Conservation (phyloP, 2,113 vertebrate genomes). For the Coracopsis vasa region DNA sequence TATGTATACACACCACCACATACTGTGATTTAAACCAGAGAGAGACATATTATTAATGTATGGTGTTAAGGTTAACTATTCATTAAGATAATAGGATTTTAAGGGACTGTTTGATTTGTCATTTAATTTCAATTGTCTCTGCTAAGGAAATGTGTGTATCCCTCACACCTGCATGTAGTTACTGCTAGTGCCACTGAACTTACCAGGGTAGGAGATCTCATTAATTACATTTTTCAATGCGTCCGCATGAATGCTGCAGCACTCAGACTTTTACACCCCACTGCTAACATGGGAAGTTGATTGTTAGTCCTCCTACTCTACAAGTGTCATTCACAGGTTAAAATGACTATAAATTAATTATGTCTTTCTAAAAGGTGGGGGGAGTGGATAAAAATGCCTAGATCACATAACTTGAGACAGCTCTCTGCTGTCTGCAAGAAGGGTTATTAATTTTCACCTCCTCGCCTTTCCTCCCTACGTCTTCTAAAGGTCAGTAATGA, state of each 20-base stretch:
- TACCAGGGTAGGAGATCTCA: constrained; percentile 29
- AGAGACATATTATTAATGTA: not conserved
- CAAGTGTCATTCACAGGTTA: constrained; percentile 18
- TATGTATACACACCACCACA: not conserved
- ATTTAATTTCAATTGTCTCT: not conserved
- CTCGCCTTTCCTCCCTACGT: not conserved
- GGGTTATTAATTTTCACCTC: not conserved
- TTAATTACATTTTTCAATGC: not conserved
- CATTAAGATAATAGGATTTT: not conserved
- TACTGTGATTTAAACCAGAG: not conserved
- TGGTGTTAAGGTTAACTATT: not conserved
- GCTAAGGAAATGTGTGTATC: not conserved
- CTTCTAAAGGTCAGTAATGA: not conserved
- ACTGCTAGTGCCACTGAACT: not conserved
- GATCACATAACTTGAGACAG: not conserved
- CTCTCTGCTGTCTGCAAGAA: not conserved
- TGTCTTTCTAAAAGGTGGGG: not conserved
- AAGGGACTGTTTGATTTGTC: not conserved
- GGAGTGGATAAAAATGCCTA: not conserved
- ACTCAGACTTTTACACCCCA: not conserved
- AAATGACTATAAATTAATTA: constrained; percentile 46
- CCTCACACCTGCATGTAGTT: not conserved
- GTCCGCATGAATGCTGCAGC: not conserved
- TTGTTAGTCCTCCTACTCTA: constrained; percentile 16
- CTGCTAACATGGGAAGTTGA: constrained; percentile 29